Evolutionary conservation across 2,113 vertebrate species (phyloP).

Genomic region (Tupaia tana): DNA sequence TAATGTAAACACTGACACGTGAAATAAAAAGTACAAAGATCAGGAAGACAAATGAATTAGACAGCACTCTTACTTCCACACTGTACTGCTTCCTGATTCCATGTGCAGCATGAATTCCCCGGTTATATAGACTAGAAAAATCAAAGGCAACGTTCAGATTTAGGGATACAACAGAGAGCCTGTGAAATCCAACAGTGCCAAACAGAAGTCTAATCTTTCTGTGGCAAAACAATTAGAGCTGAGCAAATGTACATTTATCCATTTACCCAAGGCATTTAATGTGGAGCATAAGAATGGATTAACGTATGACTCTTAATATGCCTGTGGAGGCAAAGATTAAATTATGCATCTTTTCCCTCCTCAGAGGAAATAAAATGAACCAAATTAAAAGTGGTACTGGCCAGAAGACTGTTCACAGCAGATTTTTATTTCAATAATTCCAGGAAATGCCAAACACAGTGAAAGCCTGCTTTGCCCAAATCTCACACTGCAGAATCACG

Average conservation of each 20-base stretch:
- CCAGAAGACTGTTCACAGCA: background rate
- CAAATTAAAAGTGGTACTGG: conserved; percentile 50
- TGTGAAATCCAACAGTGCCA: conserved; percentile 46
- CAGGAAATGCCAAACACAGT: background rate
- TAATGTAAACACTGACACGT: background rate
- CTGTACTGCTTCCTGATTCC: background rate
- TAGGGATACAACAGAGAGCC: conserved; percentile 2
- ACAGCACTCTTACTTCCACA: background rate
- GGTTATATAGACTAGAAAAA: background rate
- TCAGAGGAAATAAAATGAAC: conserved; percentile 57
- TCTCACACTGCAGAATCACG: background rate
- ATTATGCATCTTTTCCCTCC: conserved; percentile 32
- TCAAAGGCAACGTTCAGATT: conserved; percentile 58
- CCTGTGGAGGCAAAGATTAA: conserved; percentile 44
- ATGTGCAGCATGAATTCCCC: conserved; percentile 35
- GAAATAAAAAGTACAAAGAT: conserved; percentile 49
- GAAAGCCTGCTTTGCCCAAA: background rate
- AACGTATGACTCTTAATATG: conserved; percentile 31
- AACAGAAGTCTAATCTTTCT: conserved; percentile 26
- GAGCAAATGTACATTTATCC: conserved; percentile 13
- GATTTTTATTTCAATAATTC: conserved; percentile 22
- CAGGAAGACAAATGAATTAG: background rate
- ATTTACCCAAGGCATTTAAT: conserved; percentile 45
- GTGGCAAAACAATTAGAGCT: conserved; percentile 42
- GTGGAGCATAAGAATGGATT: background rate